Base-by-base conservation (phyloP, 2,113 vertebrate genomes). In the Epinephelus moara region DNA sequence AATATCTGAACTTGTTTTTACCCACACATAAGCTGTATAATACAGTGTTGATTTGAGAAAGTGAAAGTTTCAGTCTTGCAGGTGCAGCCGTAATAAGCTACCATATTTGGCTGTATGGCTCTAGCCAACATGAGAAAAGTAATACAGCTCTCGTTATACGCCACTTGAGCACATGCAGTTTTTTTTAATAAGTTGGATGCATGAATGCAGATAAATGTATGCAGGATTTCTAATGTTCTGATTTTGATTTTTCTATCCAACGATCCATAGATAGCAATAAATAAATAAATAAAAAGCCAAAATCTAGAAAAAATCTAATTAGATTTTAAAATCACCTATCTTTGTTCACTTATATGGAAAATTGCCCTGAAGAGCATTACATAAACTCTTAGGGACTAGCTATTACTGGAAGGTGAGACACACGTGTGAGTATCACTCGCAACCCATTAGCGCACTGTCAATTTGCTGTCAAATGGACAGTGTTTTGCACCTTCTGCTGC, bases 401-500 rank as follows among this genome's bases (percentile, higher is more conserved):
- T 42, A 23, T 63, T 15, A 45, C 17, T 4, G 4, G 3, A 42
- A 11, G 72, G n/a, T 42, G 27, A 50, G n/a, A 37, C 37, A 10
- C 3, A 37, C 15, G 42, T 3, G 18, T 23, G 18, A 47, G 7
- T 67, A 47, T 47, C 23, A 30, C 18, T 37, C 4, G 71, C 3
- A 14, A 45, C 13, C 18, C 72, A 62, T 75, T 70, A 57, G 52
- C 73, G 57, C 37, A 12, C 19, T 21, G 49, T 7, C 66, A 25
- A 17, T 40, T 63, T 49, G 72, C 59, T 71, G n/a, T 71, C 49
- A 49, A 33, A 42, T 64, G 60, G 59, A 59, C 40, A 15, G 8
- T 17, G 50, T 66, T 56, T 59, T 57, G 67, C 59, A 63, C 67
- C 59, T 49, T 57, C 49, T 62, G 69, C 56, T 63, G 37, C 13